Evolutionary conservation across 2,113 vertebrate species (phyloP).

Genomic region (Sakesphorus luctuosus): DNA sequence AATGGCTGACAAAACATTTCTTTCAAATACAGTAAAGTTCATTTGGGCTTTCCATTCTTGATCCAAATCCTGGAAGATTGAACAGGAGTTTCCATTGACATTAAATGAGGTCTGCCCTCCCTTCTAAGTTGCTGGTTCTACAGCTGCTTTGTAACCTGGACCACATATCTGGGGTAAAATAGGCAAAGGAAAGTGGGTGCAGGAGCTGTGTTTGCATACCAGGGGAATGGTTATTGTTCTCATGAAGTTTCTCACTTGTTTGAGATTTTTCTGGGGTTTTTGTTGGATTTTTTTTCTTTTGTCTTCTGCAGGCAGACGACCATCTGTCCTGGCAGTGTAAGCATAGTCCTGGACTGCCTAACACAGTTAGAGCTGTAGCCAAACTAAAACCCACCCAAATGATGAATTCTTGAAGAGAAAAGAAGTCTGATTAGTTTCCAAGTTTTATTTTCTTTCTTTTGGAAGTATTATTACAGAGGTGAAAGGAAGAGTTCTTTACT

Average conservation of each 20-base stretch:
- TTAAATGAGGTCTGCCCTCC: not conserved
- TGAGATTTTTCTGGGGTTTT: not conserved
- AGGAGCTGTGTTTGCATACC: not conserved
- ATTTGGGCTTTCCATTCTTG: not conserved
- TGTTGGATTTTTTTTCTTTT: not conserved
- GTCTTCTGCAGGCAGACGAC: not conserved
- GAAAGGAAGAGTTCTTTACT: not conserved
- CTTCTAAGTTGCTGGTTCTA: not conserved
- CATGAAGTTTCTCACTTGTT: not conserved
- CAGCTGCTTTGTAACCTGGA: not conserved
- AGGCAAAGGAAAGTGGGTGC: not conserved
- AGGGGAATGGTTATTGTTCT: not conserved
- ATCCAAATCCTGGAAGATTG: not conserved
- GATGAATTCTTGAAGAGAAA: not conserved
- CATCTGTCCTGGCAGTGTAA: constrained; percentile 1
- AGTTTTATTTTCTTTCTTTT: not conserved
- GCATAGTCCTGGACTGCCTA: not conserved
- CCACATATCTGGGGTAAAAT: not conserved
- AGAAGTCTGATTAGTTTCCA: not conserved
- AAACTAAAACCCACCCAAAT: not conserved
- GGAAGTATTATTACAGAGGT: not conserved
- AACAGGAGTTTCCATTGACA: not conserved
- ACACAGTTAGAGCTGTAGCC: not conserved
- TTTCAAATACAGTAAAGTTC: not conserved
- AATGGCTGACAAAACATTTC: not conserved